phyloP scores from a whole-genome alignment of 2,113 vertebrate genomes.

The Thamnophis sirtalis region DNA sequence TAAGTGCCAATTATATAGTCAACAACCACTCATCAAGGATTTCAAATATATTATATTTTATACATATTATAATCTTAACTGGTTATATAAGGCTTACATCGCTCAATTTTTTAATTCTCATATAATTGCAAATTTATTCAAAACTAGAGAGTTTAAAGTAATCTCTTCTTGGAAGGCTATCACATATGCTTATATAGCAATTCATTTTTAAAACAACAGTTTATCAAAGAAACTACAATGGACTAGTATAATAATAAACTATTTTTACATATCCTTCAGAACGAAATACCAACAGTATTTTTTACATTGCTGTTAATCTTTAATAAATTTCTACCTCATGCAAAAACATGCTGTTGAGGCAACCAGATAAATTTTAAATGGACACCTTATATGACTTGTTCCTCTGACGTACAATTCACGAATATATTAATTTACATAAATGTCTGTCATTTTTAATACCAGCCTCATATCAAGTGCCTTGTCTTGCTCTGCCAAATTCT shows the following conservation, averaged over 20 bases:
- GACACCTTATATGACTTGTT: neutral
- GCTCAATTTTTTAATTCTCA: neutral
- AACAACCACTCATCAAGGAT: neutral
- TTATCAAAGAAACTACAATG: neutral
- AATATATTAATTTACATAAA: neutral
- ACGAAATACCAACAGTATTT: neutral
- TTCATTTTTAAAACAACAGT: neutral
- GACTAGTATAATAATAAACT: neutral
- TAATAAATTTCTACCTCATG: neutral
- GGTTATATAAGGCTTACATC: neutral
- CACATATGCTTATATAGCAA: neutral
- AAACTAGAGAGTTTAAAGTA: neutral
- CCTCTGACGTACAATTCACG: neutral
- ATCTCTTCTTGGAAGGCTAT: neutral
- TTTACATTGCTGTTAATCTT: neutral
- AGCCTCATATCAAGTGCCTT: neutral
- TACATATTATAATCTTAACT: neutral
- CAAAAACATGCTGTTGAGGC: neutral
- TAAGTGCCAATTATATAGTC: neutral
- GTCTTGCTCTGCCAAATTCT: constrained; percentile 21
- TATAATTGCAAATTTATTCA: neutral
- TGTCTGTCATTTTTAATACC: neutral
- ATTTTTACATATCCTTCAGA: neutral
- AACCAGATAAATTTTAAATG: neutral
- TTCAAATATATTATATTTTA: neutral